Evolutionary conservation across 1,140 invertebrate genomes (phyloP).

Genomic region (Grapholita molesta): DNA sequence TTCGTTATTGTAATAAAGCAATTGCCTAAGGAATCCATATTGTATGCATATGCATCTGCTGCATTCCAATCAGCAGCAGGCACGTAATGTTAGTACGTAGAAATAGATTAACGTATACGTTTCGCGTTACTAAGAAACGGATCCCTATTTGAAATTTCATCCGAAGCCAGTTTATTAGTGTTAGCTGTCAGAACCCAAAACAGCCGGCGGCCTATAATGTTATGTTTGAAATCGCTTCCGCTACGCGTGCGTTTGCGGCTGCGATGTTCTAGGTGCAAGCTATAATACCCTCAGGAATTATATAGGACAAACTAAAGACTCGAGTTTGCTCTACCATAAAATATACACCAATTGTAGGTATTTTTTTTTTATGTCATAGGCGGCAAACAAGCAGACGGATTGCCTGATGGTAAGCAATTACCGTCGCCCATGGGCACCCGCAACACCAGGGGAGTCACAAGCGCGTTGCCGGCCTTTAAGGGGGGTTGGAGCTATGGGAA

Average conservation of each 20-base stretch:
- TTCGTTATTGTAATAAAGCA: not conserved
- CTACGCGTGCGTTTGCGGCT: slow-evolving; percentile 32
- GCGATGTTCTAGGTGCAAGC: slow-evolving; percentile 16
- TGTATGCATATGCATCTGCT: not conserved
- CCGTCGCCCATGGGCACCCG: no score
- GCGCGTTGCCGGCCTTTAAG: no score
- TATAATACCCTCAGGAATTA: not conserved
- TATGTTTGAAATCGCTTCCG: slow-evolving; percentile 58
- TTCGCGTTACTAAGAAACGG: slow-evolving; percentile 46
- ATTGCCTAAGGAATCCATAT: not conserved
- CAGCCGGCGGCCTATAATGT: slow-evolving; percentile 42
- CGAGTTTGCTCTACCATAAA: not conserved
- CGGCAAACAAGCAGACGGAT: no score
- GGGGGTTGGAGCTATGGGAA: no score
- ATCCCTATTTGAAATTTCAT: slow-evolving; percentile 50
- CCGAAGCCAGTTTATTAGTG: slow-evolving; percentile 54
- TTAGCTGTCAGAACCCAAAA: slow-evolving; percentile 47
- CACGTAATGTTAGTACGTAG: slow-evolving; percentile 11
- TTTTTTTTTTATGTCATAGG: no score
- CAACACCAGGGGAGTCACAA: no score
- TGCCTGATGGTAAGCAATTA: no score
- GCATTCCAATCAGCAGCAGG: slow-evolving; percentile 6
- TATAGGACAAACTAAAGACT: not conserved
- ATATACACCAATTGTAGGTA: no score
- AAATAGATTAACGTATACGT: slow-evolving; percentile 24